Base-by-base conservation (phyloP, 2,113 vertebrate genomes). In the Mesembrinibis cayennensis region DNA sequence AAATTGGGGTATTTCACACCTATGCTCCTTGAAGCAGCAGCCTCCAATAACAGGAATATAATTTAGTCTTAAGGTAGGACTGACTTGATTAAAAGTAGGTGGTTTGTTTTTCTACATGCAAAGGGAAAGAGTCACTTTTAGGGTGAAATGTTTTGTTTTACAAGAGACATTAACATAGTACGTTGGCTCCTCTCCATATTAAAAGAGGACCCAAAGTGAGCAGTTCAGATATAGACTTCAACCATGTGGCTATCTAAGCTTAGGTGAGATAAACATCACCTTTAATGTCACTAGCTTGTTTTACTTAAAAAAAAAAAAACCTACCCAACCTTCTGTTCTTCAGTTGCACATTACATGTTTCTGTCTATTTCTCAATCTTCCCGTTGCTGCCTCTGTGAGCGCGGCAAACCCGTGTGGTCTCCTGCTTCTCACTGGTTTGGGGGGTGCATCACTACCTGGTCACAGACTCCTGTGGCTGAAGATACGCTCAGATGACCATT, bases 361-460 rank as follows among this genome's bases (percentile, higher is more conserved):
- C 44, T n/a, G 11, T 9, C 66, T 16, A 16, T 18, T 47, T n/a
- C 11, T 5, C 16, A 47, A 9, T 26, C 16, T 47, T 47, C 44
- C 32, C 16, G 1, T n/a, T 26, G 66, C 44, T 69, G 66, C 44
- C 16, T 10, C 44, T 0, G 11, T 45, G 32, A 47, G 42, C 45
- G 42, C 21, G 13, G 9, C 14, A 47, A 34, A 34, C 65, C 32
- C 8, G 1, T 1, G 2, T 2, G 21, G 63, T 22, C 14, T 23
- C 30, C 23, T 22, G 42, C 14, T 20, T 32, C 63, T 45, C 20
- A 4, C 63, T 3, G 42, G 30, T 44, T 29, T 16, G 20, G 63
- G 30, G 19, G 23, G 63, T 4, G 42, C 30, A 6, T 34, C 30
- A 4, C 30, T 7, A 11, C 42, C 21, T 6, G 63, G 14, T 11